phyloP scores from a whole-genome alignment of 2,888 invertebrate genomes.

The Ceramica pisi region DNA sequence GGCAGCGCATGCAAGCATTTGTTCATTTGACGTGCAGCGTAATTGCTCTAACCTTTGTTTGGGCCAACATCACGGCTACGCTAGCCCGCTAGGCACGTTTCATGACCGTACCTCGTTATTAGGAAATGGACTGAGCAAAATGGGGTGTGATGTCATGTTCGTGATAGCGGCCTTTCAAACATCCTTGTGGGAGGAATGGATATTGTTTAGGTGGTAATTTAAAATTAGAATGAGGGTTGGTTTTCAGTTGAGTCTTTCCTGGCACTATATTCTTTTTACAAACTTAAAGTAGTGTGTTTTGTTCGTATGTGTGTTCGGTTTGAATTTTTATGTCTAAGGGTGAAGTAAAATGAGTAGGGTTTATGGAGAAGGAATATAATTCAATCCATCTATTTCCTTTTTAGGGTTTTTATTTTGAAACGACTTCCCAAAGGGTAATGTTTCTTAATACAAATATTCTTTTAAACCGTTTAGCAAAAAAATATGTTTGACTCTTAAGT shows the following conservation, averaged over 20 bases:
- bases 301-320: too few species aligned
- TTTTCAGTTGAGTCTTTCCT: background rate
- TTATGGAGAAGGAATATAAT: too few species aligned
- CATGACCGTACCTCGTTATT: constrained; percentile 55
- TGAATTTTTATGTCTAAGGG: too few species aligned
- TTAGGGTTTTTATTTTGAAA: too few species aligned
- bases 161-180: constrained; percentile 42
- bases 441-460: too few species aligned
- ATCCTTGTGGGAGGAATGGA: constrained; percentile 23
- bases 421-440: too few species aligned
- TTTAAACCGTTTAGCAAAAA: background rate
- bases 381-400: too few species aligned
- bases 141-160: constrained; percentile 56
- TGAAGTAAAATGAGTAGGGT: background rate
- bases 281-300: background rate
- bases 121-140: constrained; percentile 44
- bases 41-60: constrained; percentile 63
- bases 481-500: too few species aligned
- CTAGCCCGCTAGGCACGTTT: constrained; percentile 38
- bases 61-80: constrained; percentile 42
- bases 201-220: constrained; percentile 3
- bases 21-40: constrained; percentile 52
- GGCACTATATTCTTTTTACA: background rate
- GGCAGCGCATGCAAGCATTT: constrained; percentile 57
- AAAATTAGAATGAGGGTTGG: background rate